Evolutionary conservation across 2,113 vertebrate genomes (phyloP), one percentile per base, ranked within the genome.

Genomic region (Corythoichthys haematopterus): DNA sequence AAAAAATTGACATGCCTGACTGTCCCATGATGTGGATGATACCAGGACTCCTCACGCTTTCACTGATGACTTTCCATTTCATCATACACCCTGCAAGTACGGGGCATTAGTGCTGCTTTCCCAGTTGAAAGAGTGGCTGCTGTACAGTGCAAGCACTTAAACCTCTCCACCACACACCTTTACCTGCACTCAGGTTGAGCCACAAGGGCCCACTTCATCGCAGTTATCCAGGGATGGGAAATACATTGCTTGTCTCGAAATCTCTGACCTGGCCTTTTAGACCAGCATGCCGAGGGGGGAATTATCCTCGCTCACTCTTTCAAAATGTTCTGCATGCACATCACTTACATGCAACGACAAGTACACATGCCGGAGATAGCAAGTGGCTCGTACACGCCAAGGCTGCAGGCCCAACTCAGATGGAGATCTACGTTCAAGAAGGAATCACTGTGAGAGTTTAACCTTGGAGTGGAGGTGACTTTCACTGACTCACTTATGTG

Each of bases 241-340:
- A 87, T 77, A 85, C 78, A 80, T 84, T 66, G 81, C 81, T 78
- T 85, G 81, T 87, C 83, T 87, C 81, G 85, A 88, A 88, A 89
- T 88, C 86, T 83, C 77, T 89, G 89, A 91, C 88, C 86, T 85
- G 79, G 80, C 88, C 84, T 88, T 90, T 91, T 88, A 91, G 85
- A 77, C 83, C 74, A 60, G 69, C 67, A 78, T 37, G 73, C 79
- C 33, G 60, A 52, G 73, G 78, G 81, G 79, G 61, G 68, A 79
- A 88, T 87, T 88, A 87, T 85, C 77, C 77, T 74, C 84, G 77
- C 86, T 86, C 86, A 84, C 79, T 84, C 81, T 86, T 79, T 72
- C 9, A 47, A 63, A 55, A n/a, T 55, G 55, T 67, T 67, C 46
- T 53, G 53, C 43, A 47, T 48, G 61, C 65, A 66, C 80, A 71